These are phyloP conservation scores for Chloebia gouldiae DNA, from an alignment of 2,113 vertebrate genomes.

Conservation along the genomic window DNA sequence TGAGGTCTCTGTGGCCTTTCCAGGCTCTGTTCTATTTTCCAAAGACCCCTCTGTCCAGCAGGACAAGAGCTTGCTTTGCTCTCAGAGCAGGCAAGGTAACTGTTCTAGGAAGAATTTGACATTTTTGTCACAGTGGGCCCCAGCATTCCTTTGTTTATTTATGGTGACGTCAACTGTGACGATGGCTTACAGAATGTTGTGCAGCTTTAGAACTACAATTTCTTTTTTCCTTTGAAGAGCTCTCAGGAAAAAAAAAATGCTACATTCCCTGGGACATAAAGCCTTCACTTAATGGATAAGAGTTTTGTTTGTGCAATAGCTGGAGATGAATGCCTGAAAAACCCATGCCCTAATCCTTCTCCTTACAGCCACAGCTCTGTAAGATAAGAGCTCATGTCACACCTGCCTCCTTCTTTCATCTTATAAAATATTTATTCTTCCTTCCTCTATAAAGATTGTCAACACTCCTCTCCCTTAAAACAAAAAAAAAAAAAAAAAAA, in stretches of 20 bases:
- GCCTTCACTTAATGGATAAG: not conserved
- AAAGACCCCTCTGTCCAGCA: not conserved
- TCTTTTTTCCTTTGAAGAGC: not conserved
- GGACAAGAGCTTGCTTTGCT: not conserved
- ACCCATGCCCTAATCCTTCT: not conserved
- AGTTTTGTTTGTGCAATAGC: conserved; percentile 7
- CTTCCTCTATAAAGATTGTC: not conserved
- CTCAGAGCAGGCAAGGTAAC: not conserved
- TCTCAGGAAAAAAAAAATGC: not conserved
- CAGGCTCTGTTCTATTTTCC: not conserved
- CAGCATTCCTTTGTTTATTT: not conserved
- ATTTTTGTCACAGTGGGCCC: not conserved
- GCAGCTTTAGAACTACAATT: not conserved
- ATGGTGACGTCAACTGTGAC: not conserved
- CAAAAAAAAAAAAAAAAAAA: not conserved
- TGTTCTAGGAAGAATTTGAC: not conserved
- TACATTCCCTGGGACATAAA: conserved; percentile 3
- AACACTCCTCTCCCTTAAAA: not conserved
- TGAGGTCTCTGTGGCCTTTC: not conserved
- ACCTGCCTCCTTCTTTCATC: not conserved
- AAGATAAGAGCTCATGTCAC: not conserved
- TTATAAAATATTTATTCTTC: not conserved
- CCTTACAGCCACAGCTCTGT: not conserved
- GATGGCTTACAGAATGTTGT: not conserved
- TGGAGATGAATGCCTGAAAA: not conserved